Base-by-base conservation (phyloP, 2,888 invertebrate species). In the Girardia tigrina region DNA sequence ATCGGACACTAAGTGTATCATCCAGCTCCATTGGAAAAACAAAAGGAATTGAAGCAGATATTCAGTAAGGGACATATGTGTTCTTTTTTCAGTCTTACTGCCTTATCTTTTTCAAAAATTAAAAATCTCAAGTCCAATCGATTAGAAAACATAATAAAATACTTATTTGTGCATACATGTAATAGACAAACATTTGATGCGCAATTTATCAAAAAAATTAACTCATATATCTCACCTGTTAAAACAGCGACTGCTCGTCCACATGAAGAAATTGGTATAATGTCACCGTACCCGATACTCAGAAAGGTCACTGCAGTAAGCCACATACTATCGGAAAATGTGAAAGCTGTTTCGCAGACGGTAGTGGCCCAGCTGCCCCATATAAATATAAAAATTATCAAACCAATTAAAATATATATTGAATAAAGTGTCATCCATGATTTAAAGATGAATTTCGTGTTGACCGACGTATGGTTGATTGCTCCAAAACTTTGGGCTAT, bases 401-500 rank as follows among this genome's bases (percentile, higher is more conserved):
- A 56, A 56, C 56, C 4, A 56, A 56, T 56, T 16, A 56, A 16
- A 12, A 56, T 56, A n/a, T 56, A 56, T 20, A 56, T 56, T 56
- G 56, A 56, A 56, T 56, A 56, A 2, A 56, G 4, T 20, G 56
- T 56, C 56, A 56, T 56, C 56, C 56, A 56, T 8, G 56, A 56
- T 56, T 56, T 56, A 16, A 56, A 56, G 23, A 56, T 56, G 56
- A 56, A 56, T n/a, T 56, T 56, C 56, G 56, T 56, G n/a, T 56
- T 56, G 2, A 56, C 56, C n/a, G 56, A 56, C 4, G 56, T 56
- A 20, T 56, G 56, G 23, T 56, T 56, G 56, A 56, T 56, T 20
- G 56, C 56, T 12, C 56, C n/a, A n/a, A 56, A 56, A 56, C 56
- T 56, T 56, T 56, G 56, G 4, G 56, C 56, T 56, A 23, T 20